Base-by-base conservation (phyloP, 1,140 invertebrate species). In the Leptopilina boulardi region DNA sequence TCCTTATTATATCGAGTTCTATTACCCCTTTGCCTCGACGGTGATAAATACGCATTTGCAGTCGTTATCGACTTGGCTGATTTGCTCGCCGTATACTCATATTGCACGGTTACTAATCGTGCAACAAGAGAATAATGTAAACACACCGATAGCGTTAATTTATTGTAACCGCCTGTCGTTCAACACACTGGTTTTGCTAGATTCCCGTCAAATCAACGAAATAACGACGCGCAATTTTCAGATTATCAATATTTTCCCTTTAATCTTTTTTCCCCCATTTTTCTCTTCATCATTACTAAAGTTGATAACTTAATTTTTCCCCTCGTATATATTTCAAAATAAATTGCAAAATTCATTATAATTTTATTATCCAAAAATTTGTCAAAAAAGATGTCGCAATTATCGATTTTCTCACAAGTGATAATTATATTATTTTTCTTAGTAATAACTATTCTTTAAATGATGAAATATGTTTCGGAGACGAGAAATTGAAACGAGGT, bases 91-190 rank as follows among this genome's bases (percentile, higher is more conserved):
- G 54, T 78, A n/a, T n/a, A 74, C 81, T 83, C 85, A 86, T 85
- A 82, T 87, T 83, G 83, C 81, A 75, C 84, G 87, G 87, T 88
- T 88, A 79, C 82, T 88, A 88, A 89, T 89, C 86, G 81, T 72
- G 81, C 83, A 86, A 87, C 84, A 86, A 87, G 87, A 88, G 87
- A 86, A 80, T 85, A 87, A 86, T 85, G 87, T 88, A 88, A 87
- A 89, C 84, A 86, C 77, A 74, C 76, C 73, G 87, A 88, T 88
- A 89, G 83, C 83, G 79, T 83, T 84, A 85, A 89, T 87, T 88
- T 89, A 85, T 88, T 82, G 82, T 83, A 79, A 83, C 80, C 77
- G 82, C n/a, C 82, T 71, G 80, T 81, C 78, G 70, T 71, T 71
- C 75, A n/a, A n/a, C n/a, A n/a, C n/a, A 59, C 75, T 77, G 59